Conservation (phyloP, 2,113 vertebrate species). For the Grammomys surdaster region DNA sequence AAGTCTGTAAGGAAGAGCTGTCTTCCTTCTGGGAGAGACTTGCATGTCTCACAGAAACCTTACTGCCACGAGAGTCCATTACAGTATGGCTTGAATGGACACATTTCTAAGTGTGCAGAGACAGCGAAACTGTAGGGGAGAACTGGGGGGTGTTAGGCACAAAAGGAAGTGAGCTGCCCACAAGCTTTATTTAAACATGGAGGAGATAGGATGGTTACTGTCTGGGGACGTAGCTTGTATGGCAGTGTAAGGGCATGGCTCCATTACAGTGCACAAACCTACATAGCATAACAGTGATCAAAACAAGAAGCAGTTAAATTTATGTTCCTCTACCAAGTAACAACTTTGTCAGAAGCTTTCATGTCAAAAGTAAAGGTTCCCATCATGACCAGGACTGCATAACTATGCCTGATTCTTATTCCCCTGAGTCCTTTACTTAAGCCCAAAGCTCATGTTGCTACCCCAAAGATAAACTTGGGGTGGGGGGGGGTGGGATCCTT, state of each 20-base stretch:
- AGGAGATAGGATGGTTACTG: background rate
- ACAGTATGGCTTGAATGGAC: background rate
- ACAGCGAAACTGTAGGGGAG: background rate
- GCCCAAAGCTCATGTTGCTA: background rate
- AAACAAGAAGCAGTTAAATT: background rate
- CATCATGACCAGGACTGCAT: background rate
- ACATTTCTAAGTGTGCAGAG: background rate
- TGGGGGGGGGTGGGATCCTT: too few species aligned
- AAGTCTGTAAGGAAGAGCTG: conserved; percentile 19
- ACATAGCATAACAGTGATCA: background rate
- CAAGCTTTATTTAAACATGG: background rate
- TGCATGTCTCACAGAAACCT: conserved; percentile 4
- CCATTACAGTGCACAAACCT: background rate
- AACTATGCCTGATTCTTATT: background rate
- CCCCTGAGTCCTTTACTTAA: background rate
- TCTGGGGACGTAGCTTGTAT: background rate
- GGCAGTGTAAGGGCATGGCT: background rate
- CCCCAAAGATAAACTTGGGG: background rate
- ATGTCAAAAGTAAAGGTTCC: background rate
- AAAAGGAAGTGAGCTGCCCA: background rate
- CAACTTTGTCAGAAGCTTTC: conserved; percentile 44
- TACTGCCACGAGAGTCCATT: background rate
- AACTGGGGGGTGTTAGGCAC: background rate
- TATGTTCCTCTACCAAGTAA: background rate
- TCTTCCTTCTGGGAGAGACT: conserved; percentile 12